phyloP scores from a whole-genome alignment of 2,888 invertebrate species.

The Gandaritis pyraliata region DNA sequence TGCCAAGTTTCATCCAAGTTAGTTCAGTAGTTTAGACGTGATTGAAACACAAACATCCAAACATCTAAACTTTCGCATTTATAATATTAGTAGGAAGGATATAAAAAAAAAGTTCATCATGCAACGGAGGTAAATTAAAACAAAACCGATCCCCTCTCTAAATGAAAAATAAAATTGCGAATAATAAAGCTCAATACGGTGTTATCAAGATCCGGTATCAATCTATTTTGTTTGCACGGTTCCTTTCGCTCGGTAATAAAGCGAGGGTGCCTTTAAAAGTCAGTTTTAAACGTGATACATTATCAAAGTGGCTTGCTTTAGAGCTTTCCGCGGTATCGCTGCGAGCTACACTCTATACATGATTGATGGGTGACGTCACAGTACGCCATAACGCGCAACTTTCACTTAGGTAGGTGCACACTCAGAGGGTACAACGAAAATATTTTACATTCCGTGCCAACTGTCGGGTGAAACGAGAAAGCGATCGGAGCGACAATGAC shows the following conservation, averaged over 20 bases:
- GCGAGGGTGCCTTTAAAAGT: conserved; percentile 70
- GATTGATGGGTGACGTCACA: conserved; percentile 75
- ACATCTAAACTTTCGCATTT: too few species aligned
- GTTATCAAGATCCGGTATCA: conserved; percentile 72
- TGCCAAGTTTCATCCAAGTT: too few species aligned
- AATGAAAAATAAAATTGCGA: conserved; percentile 37
- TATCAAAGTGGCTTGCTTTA: conserved; percentile 75
- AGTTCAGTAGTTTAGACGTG: too few species aligned
- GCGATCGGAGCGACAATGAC: conserved; percentile 47
- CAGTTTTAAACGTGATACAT: conserved; percentile 79
- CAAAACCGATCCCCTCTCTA: conserved; percentile 16
- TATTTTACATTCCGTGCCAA: conserved; percentile 63
- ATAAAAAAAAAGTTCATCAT: conserved; percentile 1
- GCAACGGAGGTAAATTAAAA: conserved; percentile 10
- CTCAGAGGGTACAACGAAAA: conserved; percentile 58
- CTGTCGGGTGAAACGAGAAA: conserved; percentile 54
- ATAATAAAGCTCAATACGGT: conserved; percentile 67
- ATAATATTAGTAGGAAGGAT: too few species aligned
- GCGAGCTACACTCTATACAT: conserved; percentile 72
- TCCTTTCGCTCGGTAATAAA: conserved; percentile 64
- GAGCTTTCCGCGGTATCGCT: conserved; percentile 77
- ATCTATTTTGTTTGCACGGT: conserved; percentile 76
- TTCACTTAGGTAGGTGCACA: conserved; percentile 58
- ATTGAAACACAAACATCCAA: too few species aligned
- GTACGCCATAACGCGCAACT: conserved; percentile 67